phyloP scores from a whole-genome alignment of 2,113 vertebrate species.

The Xenotilapia leptura region DNA sequence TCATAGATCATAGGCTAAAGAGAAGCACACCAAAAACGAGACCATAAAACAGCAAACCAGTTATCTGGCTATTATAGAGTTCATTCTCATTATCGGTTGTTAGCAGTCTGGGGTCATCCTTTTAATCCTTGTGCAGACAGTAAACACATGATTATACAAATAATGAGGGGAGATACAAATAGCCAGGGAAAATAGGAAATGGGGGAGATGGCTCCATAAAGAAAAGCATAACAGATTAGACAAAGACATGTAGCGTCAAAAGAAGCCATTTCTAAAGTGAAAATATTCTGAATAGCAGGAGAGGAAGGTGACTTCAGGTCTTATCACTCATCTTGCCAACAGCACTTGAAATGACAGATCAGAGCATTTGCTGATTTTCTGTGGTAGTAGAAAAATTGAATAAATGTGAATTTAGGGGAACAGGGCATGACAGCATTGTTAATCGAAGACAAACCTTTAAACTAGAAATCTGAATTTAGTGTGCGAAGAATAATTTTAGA shows the following conservation, averaged over 20 bases:
- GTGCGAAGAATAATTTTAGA: not conserved
- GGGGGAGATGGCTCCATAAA: not conserved
- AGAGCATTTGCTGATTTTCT: not conserved
- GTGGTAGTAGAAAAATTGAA: not conserved
- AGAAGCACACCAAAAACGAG: constrained; percentile 8
- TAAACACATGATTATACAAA: constrained; percentile 32
- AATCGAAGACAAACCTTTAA: not conserved
- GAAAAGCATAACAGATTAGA: not conserved
- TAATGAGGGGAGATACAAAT: constrained; percentile 3
- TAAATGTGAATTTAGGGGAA: not conserved
- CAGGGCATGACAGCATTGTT: not conserved
- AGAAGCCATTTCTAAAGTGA: not conserved
- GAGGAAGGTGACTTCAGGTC: not conserved
- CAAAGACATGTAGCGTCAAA: not conserved
- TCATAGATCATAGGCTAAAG: not conserved
- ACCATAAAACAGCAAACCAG: constrained; percentile 1
- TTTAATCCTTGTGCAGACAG: constrained; percentile 29
- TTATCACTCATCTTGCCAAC: not conserved
- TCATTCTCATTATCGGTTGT: constrained; percentile 33
- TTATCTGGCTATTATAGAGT: constrained; percentile 2
- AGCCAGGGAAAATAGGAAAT: not conserved
- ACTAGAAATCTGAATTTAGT: not conserved
- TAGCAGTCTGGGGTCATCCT: constrained; percentile 1
- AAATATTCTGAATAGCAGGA: not conserved
- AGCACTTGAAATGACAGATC: not conserved